Conservation (phyloP, 2,113 vertebrate genomes). For the Tetrao urogallus region DNA sequence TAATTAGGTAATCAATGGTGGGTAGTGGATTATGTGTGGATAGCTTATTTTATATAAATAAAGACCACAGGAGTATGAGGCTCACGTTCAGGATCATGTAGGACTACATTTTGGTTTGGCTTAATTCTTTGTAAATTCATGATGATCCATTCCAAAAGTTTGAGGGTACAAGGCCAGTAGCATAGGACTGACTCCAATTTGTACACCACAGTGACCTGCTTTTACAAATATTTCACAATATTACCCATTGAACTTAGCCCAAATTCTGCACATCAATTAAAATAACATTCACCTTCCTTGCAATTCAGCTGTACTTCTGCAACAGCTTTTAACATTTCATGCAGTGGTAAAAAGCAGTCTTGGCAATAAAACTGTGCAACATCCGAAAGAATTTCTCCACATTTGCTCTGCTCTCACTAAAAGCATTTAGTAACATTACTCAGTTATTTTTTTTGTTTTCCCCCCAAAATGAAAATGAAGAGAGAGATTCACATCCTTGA, state of each 20-base stretch:
- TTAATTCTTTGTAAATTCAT: conserved; percentile 15
- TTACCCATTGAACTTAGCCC: neutral
- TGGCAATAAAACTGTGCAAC: neutral
- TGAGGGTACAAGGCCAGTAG: neutral
- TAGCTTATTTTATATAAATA: conserved; percentile 58
- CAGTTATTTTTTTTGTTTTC: neutral
- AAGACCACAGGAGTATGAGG: neutral
- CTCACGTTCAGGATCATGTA: neutral
- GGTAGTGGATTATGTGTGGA: conserved; percentile 60
- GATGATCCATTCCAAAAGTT: neutral
- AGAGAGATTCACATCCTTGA: neutral
- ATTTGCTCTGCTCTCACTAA: neutral
- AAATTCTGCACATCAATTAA: neutral
- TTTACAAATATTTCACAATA: neutral
- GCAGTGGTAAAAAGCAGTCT: neutral
- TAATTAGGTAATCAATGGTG: conserved; percentile 85
- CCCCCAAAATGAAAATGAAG: neutral
- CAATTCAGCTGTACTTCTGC: neutral
- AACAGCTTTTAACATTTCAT: neutral
- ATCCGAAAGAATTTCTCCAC: neutral
- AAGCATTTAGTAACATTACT: neutral
- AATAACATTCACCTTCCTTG: neutral
- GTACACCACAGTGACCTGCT: neutral
- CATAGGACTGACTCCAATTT: neutral
- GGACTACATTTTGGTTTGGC: neutral